A percentile compares a stretch with the other conserved stretches of the same genome.
phyloP scores from a whole-genome alignment of 2,113 vertebrate species.

The Salvator merianae region DNA sequence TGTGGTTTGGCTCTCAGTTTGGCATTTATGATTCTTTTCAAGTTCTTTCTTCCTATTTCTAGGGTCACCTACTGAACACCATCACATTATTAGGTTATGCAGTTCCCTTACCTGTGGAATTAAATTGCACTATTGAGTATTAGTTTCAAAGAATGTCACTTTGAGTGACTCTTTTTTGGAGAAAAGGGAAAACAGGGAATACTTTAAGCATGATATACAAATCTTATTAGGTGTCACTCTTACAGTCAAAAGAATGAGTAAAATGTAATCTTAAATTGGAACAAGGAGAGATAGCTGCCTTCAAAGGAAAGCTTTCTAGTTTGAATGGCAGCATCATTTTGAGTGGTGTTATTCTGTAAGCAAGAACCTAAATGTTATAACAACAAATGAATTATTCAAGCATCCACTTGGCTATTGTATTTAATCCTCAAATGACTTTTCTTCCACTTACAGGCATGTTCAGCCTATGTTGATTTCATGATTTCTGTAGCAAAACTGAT shows the following conservation, averaged over 20 bases:
- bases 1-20: neutral
- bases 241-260: neutral
- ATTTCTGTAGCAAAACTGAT: constrained; percentile 87
- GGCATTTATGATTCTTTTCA: neutral
- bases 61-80: neutral
- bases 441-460: constrained; percentile 81
- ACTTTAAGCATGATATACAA: too few relatives aligned
- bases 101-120: neutral
- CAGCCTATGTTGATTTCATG: constrained; percentile 90
- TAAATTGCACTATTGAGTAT: neutral
- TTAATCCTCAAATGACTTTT: constrained; percentile 13
- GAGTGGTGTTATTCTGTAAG: too few relatives aligned
- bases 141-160: neutral
- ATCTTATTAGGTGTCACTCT: neutral
- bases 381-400: neutral
- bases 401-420: neutral
- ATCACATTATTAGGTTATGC: neutral
- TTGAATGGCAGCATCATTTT: neutral
- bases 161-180: neutral
- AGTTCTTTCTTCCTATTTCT: neutral
- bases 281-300: neutral
- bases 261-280: neutral
- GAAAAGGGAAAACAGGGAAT: too few relatives aligned
- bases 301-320: neutral
- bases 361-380: neutral